These are phyloP conservation scores for Brachionus sp. DNA, from an alignment of 1,140 invertebrate genomes.

Conservation along the genomic window DNA sequence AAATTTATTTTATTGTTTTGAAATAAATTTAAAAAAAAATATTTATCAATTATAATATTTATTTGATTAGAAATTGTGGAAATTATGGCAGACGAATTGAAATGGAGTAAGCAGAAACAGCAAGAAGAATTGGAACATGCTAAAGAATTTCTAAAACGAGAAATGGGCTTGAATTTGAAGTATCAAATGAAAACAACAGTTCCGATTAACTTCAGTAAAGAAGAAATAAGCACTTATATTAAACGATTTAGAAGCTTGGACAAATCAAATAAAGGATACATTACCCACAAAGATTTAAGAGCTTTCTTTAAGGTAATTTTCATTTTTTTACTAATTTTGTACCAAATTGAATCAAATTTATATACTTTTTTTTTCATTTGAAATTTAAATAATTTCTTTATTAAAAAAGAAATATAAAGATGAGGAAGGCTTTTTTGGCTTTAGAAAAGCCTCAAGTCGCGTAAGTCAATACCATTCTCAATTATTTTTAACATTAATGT, in stretches of 20 bases:
- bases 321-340: too few relatives aligned
- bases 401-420: constrained; percentile 28
- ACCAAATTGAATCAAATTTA: not conserved
- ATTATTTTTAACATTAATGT: not conserved
- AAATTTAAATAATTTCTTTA: not conserved
- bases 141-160: constrained; percentile 16
- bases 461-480: not conserved
- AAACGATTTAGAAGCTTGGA: constrained; percentile 45
- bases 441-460: constrained; percentile 2
- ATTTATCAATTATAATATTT: too few relatives aligned
- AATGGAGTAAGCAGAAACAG: constrained; percentile 76
- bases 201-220: constrained; percentile 44
- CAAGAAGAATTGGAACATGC: constrained; percentile 51
- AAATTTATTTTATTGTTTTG: too few relatives aligned
- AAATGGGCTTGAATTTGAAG: constrained; percentile 46
- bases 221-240: constrained; percentile 41
- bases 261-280: constrained; percentile 22
- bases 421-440: not conserved
- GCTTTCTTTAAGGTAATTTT: constrained; percentile 44
- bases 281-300: constrained; percentile 42
- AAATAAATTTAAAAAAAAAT: too few relatives aligned
- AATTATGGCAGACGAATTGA: constrained; percentile 92
- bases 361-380: too few relatives aligned
- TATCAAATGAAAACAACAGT: constrained; percentile 44
- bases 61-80: constrained; percentile 67